A percentile compares a stretch with the other conserved stretches of the same genome.
Conservation (phyloP, 2,797 vertebrate genomes). For the Glyptemys insculpta region DNA sequence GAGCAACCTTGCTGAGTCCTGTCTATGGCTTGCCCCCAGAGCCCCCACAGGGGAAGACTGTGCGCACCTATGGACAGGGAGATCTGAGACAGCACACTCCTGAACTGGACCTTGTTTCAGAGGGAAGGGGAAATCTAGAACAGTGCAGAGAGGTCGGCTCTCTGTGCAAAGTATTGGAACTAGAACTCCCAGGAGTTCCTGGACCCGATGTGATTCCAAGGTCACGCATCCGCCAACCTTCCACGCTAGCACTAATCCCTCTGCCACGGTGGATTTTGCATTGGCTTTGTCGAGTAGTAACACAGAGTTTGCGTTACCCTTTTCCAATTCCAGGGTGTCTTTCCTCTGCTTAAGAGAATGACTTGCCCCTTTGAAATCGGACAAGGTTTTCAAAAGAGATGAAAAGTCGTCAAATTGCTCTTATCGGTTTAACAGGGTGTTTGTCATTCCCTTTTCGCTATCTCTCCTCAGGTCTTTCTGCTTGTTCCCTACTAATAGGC, state of each 20-base stretch:
- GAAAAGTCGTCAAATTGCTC: neutral
- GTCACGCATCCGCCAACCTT: neutral
- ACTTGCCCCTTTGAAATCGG: fast-evolving
- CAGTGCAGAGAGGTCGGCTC: neutral
- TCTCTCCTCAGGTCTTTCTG: neutral
- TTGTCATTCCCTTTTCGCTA: neutral
- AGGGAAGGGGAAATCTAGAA: neutral
- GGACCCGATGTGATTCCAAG: neutral
- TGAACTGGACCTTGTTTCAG: neutral
- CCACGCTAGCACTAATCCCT: neutral
- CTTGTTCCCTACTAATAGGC: constrained; percentile 30
- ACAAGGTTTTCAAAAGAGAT: neutral
- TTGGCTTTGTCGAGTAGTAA: neutral
- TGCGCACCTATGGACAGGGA: neutral
- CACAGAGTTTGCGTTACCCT: fast-evolving
- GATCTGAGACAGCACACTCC: neutral
- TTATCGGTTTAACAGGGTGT: neutral
- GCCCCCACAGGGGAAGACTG: neutral
- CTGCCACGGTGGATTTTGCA: neutral
- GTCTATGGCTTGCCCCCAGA: neutral
- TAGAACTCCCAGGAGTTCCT: neutral
- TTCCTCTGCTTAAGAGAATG: neutral
- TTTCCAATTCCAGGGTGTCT: neutral
- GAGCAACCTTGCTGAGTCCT: neutral
- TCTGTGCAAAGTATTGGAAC: neutral